phyloP scores from a whole-genome alignment of 2,888 invertebrate genomes.

The Galerucella nymphaeae region DNA sequence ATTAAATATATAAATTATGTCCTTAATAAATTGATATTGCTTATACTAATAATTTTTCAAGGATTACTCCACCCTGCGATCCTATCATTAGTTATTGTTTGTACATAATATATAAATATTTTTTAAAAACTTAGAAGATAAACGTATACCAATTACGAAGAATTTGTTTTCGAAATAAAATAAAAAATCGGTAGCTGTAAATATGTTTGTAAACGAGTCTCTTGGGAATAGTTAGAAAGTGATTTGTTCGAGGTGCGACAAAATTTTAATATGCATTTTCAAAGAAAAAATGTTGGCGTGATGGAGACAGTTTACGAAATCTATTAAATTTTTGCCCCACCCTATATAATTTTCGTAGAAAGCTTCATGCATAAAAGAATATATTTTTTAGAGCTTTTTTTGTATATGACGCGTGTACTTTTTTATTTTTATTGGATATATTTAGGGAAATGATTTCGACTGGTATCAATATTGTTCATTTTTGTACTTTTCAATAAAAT shows the following conservation, averaged over 20 bases:
- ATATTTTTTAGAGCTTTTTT: neutral
- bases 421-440: constrained; percentile 9
- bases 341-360: neutral
- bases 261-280: neutral
- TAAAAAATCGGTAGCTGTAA: neutral
- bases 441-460: constrained; percentile 16
- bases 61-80: neutral
- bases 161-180: neutral
- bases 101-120: neutral
- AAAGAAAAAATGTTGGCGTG: no score
- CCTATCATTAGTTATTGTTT: neutral
- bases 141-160: neutral
- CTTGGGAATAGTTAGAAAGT: neutral
- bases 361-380: neutral
- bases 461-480: constrained; percentile 10
- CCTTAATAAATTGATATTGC: neutral
- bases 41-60: neutral
- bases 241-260: neutral
- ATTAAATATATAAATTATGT: neutral
- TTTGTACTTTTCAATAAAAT: constrained; percentile 25
- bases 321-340: neutral
- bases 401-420: neutral
- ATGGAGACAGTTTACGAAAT: no score
- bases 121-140: neutral
- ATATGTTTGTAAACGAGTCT: neutral